Conservation (phyloP, 2,888 invertebrate species). For the Ectemnius cavifrons region DNA sequence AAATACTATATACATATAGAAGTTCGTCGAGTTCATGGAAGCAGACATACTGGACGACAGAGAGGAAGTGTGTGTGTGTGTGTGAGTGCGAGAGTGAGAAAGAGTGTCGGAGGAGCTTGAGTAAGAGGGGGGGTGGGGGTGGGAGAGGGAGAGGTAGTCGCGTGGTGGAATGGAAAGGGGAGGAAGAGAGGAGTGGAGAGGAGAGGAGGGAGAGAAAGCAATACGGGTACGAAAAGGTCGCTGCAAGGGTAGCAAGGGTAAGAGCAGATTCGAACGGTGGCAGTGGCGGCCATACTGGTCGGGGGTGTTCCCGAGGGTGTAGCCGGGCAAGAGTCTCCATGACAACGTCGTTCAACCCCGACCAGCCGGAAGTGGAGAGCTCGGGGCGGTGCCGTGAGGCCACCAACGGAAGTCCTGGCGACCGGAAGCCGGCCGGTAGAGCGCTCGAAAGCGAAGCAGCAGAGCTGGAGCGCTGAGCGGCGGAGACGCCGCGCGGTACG, state of each 20-base stretch:
- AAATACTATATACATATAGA: slow-evolving; percentile 35
- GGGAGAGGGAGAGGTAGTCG: neutral
- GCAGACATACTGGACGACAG: slow-evolving; percentile 38
- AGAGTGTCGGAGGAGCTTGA: slow-evolving; percentile 19
- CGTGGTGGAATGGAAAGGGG: slow-evolving; percentile 1
- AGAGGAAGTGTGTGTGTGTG: neutral
- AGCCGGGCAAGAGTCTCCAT: slow-evolving; percentile 65
- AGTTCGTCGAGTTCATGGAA: slow-evolving; percentile 11
- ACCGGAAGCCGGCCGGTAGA: slow-evolving; percentile 48
- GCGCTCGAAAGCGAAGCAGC: slow-evolving; percentile 23
- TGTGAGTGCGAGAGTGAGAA: slow-evolving; percentile 18
- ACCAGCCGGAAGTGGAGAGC: slow-evolving; percentile 58
- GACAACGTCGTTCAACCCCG: slow-evolving; percentile 68
- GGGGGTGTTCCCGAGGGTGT: slow-evolving; percentile 70
- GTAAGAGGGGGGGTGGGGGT: slow-evolving; percentile 16
- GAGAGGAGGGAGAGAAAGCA: slow-evolving; percentile 26
- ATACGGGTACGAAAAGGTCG: slow-evolving; percentile 6
- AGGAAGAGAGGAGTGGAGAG: slow-evolving; percentile 29
- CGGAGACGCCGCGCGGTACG: neutral
- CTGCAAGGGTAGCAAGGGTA: slow-evolving; percentile 22
- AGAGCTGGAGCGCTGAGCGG: neutral
- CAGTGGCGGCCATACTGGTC: slow-evolving; percentile 63
- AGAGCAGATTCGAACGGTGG: no score
- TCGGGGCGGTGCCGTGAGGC: slow-evolving; percentile 47
- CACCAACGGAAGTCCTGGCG: slow-evolving; percentile 64